Conservation (phyloP, 2,113 vertebrate genomes). For the Probosciger aterrimus region DNA sequence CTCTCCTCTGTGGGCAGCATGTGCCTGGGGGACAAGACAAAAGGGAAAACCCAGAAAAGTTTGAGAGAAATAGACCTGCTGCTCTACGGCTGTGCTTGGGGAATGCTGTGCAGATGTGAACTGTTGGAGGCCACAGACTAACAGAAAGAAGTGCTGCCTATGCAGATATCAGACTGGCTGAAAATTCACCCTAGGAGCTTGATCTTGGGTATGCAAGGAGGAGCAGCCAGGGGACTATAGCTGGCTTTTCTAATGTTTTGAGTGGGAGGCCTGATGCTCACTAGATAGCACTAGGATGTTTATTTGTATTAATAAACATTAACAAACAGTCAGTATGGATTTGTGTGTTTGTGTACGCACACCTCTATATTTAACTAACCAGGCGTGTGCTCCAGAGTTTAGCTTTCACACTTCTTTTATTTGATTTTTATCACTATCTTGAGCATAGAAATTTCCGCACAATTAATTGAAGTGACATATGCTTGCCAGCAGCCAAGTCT, state of each 20-base stretch:
- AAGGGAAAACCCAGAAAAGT: neutral
- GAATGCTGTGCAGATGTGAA: neutral
- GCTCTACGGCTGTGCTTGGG: neutral
- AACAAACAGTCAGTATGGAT: neutral
- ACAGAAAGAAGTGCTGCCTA: slow-evolving; percentile 39
- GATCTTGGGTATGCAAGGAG: neutral
- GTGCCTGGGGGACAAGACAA: neutral
- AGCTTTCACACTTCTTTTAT: slow-evolving; percentile 19
- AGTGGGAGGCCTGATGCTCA: neutral
- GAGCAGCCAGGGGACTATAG: neutral
- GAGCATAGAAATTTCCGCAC: neutral
- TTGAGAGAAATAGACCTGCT: neutral
- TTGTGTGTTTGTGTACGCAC: neutral
- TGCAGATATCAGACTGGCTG: neutral
- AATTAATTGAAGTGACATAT: slow-evolving; percentile 27
- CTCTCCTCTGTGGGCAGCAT: neutral
- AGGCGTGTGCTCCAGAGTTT: neutral
- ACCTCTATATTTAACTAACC: neutral
- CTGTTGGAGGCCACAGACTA: slow-evolving; percentile 53
- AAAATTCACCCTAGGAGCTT: neutral
- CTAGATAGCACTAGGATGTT: neutral
- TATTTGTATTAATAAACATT: neutral
- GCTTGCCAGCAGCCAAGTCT: slow-evolving; percentile 23
- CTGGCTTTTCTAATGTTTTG: neutral
- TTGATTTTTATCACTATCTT: slow-evolving; percentile 36